Conservation (phyloP, 2,797 vertebrate species). For the Lophius americanus region DNA sequence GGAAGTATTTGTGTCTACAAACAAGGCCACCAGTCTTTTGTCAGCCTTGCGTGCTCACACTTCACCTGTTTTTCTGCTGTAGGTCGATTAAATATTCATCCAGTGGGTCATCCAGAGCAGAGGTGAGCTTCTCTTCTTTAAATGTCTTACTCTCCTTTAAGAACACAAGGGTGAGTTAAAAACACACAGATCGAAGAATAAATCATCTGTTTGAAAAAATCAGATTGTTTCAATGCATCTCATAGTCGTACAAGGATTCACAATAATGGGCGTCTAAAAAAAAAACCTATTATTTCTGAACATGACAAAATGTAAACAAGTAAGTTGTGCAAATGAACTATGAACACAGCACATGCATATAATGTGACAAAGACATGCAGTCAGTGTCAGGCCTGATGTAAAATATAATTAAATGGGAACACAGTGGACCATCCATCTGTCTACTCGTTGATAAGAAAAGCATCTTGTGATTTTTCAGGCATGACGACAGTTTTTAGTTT, state of each 20-base stretch:
- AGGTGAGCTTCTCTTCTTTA: constrained; percentile 78
- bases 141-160: constrained; percentile 73
- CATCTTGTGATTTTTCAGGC: constrained; percentile 1
- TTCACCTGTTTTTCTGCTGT: constrained; percentile 97
- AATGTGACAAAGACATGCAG: neutral
- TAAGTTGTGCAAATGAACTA: constrained; percentile 26
- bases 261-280: constrained; percentile 17
- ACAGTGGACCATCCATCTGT: neutral
- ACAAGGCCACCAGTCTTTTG: constrained; percentile 53
- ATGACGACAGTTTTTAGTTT: neutral
- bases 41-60: constrained; percentile 54
- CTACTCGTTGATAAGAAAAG: neutral
- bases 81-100: constrained; percentile 95
- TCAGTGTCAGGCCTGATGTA: constrained; percentile 4
- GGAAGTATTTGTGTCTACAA: constrained; percentile 26
- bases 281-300: neutral
- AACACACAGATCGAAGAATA: constrained; percentile 18
- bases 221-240: constrained; percentile 9
- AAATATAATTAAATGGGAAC: neutral
- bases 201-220: constrained; percentile 33
- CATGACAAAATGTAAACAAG: constrained; percentile 32
- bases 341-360: constrained; percentile 17
- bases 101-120: constrained; percentile 88
- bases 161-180: constrained; percentile 36
- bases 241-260: constrained; percentile 32